Percentiles rank a stretch among this genome's conserved stretches.
phyloP scores from a whole-genome alignment of 1,140 invertebrate genomes.

The Drosophila repletoides region DNA sequence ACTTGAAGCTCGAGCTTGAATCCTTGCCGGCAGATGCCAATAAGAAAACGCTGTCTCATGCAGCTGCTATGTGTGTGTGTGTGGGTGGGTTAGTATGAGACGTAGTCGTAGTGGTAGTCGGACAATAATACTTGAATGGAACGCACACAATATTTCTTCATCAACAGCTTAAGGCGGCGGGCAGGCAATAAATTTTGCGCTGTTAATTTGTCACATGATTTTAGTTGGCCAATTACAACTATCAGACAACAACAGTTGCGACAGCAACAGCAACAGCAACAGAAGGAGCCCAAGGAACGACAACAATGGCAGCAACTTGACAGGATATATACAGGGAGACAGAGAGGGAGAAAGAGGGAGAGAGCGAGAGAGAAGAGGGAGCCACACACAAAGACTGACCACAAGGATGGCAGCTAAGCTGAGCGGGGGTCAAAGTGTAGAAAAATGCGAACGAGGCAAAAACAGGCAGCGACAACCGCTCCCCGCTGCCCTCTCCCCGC shows the following conservation, averaged over 20 bases:
- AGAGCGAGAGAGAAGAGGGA: no score
- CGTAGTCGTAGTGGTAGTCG: not conserved
- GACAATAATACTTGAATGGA: constrained; percentile 11
- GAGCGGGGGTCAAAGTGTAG: constrained; percentile 63
- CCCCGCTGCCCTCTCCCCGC: not conserved
- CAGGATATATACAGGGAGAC: no score
- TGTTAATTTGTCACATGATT: constrained; percentile 81
- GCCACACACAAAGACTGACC: constrained; percentile 18
- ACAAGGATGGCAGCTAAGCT: constrained; percentile 59
- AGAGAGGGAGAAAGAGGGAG: no score
- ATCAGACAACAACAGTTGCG: constrained; percentile 63
- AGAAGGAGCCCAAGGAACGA: constrained; percentile 48
- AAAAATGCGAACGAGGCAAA: constrained; percentile 73
- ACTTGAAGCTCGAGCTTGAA: no score
- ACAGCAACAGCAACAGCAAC: constrained; percentile 41
- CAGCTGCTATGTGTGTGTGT: constrained; percentile 9
- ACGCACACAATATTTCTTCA: constrained; percentile 75
- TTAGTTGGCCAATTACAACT: constrained; percentile 81
- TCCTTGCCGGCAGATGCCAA: constrained; percentile 36
- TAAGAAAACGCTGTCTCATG: constrained; percentile 69
- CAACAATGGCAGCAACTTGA: constrained; percentile 57
- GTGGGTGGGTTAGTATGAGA: not conserved
- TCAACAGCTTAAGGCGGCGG: constrained; percentile 78
- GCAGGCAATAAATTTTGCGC: constrained; percentile 79
- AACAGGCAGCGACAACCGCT: constrained; percentile 16